Percentiles rank a stretch among this genome's conserved stretches.
These are phyloP conservation scores for Trichonephila inaurata DNA, from an alignment of 1,140 invertebrate species.

Conservation along the genomic window DNA sequence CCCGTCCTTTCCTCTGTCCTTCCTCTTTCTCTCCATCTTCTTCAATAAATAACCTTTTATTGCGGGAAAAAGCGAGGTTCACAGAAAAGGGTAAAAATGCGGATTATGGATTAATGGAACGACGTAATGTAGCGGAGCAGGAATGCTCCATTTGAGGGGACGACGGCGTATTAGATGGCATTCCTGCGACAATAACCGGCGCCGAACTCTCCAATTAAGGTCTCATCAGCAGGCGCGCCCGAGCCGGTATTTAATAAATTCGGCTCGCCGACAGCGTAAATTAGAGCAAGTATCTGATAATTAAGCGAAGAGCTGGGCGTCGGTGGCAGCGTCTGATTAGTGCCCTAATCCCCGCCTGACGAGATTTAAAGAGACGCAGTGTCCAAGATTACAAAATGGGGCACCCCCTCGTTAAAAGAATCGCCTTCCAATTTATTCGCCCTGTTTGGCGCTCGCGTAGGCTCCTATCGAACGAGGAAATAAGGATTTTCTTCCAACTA, in stretches of 20 bases:
- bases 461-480: background rate
- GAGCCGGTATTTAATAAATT: slow-evolving; percentile 71
- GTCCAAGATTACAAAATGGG: slow-evolving; percentile 70
- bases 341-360: slow-evolving; percentile 65
- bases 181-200: slow-evolving; percentile 67
- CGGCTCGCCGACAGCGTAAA: slow-evolving; percentile 66
- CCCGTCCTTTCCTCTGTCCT: too few species aligned
- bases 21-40: background rate
- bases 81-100: slow-evolving; percentile 67
- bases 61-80: slow-evolving; percentile 39
- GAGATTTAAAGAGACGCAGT: slow-evolving; percentile 66
- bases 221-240: slow-evolving; percentile 62
- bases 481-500: slow-evolving; percentile 55
- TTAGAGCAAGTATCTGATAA: slow-evolving; percentile 74
- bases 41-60: slow-evolving; percentile 63
- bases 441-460: slow-evolving; percentile 46
- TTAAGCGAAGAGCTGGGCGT: slow-evolving; percentile 44
- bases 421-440: slow-evolving; percentile 54
- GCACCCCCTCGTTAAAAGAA: slow-evolving; percentile 65
- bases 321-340: slow-evolving; percentile 59
- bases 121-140: slow-evolving; percentile 66
- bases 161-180: slow-evolving; percentile 63
- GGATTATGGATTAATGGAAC: slow-evolving; percentile 66
- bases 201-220: slow-evolving; percentile 64
- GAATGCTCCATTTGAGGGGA: slow-evolving; percentile 71